Base-by-base conservation (phyloP, 2,888 invertebrate species). In the Nomada ruficornis region DNA sequence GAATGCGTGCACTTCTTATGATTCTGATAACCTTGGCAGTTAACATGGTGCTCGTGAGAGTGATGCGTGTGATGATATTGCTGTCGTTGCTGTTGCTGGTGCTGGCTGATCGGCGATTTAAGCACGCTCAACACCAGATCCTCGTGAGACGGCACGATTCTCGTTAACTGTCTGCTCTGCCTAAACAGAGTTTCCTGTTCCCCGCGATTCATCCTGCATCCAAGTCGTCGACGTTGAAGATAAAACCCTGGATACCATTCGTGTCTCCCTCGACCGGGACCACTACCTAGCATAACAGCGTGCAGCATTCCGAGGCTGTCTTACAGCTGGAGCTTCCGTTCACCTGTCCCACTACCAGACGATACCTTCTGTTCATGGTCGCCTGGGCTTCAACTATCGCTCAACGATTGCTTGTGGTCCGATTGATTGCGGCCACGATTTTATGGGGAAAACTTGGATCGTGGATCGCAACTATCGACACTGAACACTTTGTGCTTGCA, bases 131-230 rank as follows among this genome's bases (percentile, higher is more conserved):
- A 94, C 63, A 96, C 95, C 85, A 96, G 92, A 91, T 95, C 95
- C 88, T 95, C 95, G 77, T 91, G 89, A 67, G 92, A 87, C 20
- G 92, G 89, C 76, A 90, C 90, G 83, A 92, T 90, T 75, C 90
- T 86, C 72, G 91, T 95, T 80, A 96, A 94, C 91, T 95, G 95
- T 86, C 96, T 94, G 87, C 95, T 96, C 91, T 95, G 95, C 87
- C 96, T 94, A 91, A 95, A 96, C 88, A 96, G 93, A 89, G 94
- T 95, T 91, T 96, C 96, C 93, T 96, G 96, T 91, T 96, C 96
- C 84, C 95, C 95, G 81, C 96, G 95, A 94, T 96, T 96, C 96
- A 96, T 96, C 77, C 89, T 91, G 87, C 86, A 85, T 67, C 89
- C 90, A 59, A 89, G 85, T 76, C 88, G 88, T 83, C 89, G 87